A percentile compares a stretch with the other conserved stretches of the same genome.
These are phyloP conservation scores for Heliconius ethilla DNA, from an alignment of 2,888 invertebrate genomes.

Conservation along the genomic window DNA sequence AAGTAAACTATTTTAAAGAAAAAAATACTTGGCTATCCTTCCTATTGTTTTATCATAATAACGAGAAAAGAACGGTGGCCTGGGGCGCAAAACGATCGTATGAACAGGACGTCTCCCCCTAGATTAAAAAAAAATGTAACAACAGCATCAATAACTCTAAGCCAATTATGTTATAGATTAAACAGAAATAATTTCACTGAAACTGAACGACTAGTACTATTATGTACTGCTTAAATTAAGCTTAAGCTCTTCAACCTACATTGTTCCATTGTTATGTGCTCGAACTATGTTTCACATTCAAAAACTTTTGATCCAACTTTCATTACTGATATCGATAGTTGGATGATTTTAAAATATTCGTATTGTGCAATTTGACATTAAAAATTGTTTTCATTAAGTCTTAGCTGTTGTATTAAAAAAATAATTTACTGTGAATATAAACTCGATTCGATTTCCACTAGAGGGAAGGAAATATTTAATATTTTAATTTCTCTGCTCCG, in stretches of 20 bases:
- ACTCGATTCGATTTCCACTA: too few relatives aligned
- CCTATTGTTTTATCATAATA: too few relatives aligned
- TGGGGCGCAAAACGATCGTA: too few relatives aligned
- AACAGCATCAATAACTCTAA: not conserved
- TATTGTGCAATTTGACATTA: not conserved
- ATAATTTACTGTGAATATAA: too few relatives aligned
- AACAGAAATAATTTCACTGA: not conserved
- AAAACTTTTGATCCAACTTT: conserved; percentile 23
- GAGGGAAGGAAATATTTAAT: too few relatives aligned
- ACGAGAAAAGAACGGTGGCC: too few relatives aligned
- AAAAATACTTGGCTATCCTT: too few relatives aligned
- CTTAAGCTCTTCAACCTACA: conserved; percentile 26
- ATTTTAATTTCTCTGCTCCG: too few relatives aligned
- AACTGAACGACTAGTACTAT: conserved; percentile 10
- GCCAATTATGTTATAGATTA: conserved; percentile 6
- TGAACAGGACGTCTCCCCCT: not conserved
- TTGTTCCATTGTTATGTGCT: conserved; percentile 19
- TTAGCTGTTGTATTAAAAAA: too few relatives aligned
- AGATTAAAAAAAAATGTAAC: not conserved
- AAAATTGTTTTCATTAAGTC: too few relatives aligned
- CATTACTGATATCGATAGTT: conserved; percentile 17
- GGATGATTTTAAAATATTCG: not conserved
- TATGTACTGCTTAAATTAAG: conserved; percentile 25
- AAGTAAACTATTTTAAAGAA: too few relatives aligned
- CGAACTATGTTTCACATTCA: conserved; percentile 19